Evolutionary conservation across 92 coral and sea anemone genomes (phyloP), one percentile per base, ranked within the genome.

Genomic region (Actinostola sp.): DNA sequence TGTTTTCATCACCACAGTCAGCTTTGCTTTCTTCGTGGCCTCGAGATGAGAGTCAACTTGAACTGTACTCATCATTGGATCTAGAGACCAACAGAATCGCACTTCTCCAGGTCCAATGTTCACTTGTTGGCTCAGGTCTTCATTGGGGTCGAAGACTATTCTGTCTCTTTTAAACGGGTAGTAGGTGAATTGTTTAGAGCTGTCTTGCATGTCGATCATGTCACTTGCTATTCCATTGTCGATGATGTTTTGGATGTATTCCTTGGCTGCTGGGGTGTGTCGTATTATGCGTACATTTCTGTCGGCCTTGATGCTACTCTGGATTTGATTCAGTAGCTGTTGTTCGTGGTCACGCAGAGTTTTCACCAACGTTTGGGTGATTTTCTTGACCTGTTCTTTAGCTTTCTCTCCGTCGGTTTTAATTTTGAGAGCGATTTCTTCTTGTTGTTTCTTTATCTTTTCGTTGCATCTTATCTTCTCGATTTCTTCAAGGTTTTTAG

Each of bases 181-280:
- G 45, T 27, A 67, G 60, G 42, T 48, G 12, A 67, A 67, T 16
- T 28, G 29, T 35, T 48, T 31, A 15, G 27, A 48, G 43, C 72
- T 44, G 54, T 65, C 54, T 44, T 44, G 71, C 19, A 39, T 25
- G 71, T 65, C 33, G 31, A 65, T 25, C 54, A 65, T 65, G 39
- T 65, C 71, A 65, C 50, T 65, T 65, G 71, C 71, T 32, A 44
- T 45, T 42, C 71, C 71, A 23, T 49, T 65, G 39, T 65, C 52
- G n/a, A 38, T 63, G 51, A 63, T 12, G 50, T 63, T n/a, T 16
- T 42, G 20, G 70, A 63, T 42, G 54, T 63, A 63, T 23, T 38
- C 70, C 24, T 63, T 39, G 19, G 50, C 70, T 23, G 43, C 52
- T 63, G 70, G 31, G 20, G 50, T 36, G 50, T 63, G 70, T 35